Base-by-base conservation (phyloP, 2,113 vertebrate species). In the Xenopus laevis region DNA sequence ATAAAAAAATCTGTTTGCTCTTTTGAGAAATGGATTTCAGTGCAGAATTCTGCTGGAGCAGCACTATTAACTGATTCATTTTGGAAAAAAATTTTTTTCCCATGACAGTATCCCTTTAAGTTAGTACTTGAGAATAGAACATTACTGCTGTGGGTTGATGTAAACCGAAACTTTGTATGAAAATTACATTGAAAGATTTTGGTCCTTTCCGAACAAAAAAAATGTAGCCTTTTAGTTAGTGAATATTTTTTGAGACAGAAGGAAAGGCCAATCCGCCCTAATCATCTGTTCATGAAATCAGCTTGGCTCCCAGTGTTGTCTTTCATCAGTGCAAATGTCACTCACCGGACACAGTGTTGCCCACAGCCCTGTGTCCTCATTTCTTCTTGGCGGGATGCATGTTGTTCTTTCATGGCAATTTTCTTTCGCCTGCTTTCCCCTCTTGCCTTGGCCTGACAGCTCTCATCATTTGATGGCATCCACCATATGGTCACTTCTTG, bases 331-430 rank as follows among this genome's bases (percentile, higher is more conserved):
- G 60, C 85, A 87, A 83, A 83, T 92, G 95, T 95, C 94, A 95
- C 86, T 95, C 94, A 96, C 74, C 50, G 82, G 84, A 77, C 85
- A 79, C 55, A 18, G 0, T 71, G 78, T 90, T 87, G 90, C 92
- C 89, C 86, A 86, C 81, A 89, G 88, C 90, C 85, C 89, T 90
- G 84, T 86, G 85, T 82, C 81, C 90, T 91, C 89, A 84, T 91
- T 90, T 92, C 80, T 88, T 87, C 85, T 77, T 89, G 88, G 92
- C 90, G 84, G 91, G 91, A 86, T 89, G 87, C 87, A 89, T 89
- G 90, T 92, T 89, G 88, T 92, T 91, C 91, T 94, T 93, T 92
- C 93, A 92, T 89, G 88, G 88, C 87, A 89, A 93, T 92, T 93
- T 91, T 46, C 85, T 84, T 91, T 90, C 80, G 84, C 89, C 92